A percentile compares a stretch with the other conserved stretches of the same genome.
These are phyloP conservation scores for Charaxes varanes DNA, from an alignment of 1,140 invertebrate species.

Conservation along the genomic window DNA sequence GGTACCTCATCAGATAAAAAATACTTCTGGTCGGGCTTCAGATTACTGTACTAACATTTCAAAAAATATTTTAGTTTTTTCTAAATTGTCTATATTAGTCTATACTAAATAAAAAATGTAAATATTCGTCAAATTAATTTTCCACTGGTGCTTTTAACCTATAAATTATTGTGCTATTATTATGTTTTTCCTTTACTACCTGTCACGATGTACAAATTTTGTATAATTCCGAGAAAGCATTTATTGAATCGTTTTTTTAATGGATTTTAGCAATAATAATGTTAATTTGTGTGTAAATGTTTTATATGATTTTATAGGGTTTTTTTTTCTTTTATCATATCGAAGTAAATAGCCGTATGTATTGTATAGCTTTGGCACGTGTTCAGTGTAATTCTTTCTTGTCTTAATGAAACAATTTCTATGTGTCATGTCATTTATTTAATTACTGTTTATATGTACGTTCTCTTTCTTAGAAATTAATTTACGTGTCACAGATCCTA, in stretches of 20 bases:
- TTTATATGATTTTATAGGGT: slow-evolving; percentile 25
- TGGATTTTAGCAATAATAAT: slow-evolving; percentile 21
- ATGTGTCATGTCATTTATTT: no score
- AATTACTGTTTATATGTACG: no score
- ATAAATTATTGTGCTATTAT: slow-evolving; percentile 7
- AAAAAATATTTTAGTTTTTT: no score
- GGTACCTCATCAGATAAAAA: no score
- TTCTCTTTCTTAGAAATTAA: no score
- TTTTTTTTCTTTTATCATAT: slow-evolving; percentile 17
- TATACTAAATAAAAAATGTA: slow-evolving; percentile 1
- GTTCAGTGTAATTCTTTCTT: no score
- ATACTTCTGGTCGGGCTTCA: no score
- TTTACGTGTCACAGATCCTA: no score
- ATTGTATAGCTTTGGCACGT: no score
- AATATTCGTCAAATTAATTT: slow-evolving; percentile 7
- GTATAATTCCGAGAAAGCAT: slow-evolving; percentile 43
- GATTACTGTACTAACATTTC: no score
- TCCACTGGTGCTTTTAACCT: slow-evolving; percentile 29
- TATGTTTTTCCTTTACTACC: slow-evolving; percentile 3
- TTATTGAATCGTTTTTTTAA: slow-evolving; percentile 28
- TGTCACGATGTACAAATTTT: slow-evolving; percentile 31
- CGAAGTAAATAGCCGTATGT: slow-evolving; percentile 6
- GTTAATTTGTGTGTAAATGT: slow-evolving; percentile 26
- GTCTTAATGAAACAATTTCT: no score
- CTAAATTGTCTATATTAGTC: no score